Evolutionary conservation across 2,888 invertebrate species (phyloP).

Genomic region (Arctia plantaginis): DNA sequence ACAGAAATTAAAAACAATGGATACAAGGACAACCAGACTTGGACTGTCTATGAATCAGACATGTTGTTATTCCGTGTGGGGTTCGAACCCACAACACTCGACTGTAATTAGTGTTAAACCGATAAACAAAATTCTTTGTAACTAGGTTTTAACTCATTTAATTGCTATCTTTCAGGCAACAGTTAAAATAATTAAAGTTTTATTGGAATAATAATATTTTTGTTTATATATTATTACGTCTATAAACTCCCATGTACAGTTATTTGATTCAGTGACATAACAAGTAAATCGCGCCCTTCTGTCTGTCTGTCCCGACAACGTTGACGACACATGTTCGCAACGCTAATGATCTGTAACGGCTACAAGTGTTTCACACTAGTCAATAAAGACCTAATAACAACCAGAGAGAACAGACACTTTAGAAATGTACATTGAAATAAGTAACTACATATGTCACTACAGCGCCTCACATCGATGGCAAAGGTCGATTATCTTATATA

Average conservation of each 20-base stretch:
- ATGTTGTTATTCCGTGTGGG: neutral
- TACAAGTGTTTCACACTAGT: conserved; percentile 59
- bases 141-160: too few species aligned
- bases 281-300: conserved; percentile 60
- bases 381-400: conserved; percentile 11
- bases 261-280: conserved; percentile 38
- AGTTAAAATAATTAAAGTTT: too few species aligned
- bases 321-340: conserved; percentile 61
- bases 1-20: too few species aligned
- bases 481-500: too few species aligned
- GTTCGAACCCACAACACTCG: neutral
- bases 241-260: neutral
- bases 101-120: neutral
- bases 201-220: neutral
- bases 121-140: too few species aligned
- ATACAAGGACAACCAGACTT: too few species aligned
- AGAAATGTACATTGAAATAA: neutral
- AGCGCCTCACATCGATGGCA: too few species aligned
- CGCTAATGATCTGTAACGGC: conserved; percentile 60
- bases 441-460: too few species aligned
- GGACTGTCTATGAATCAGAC: too few species aligned
- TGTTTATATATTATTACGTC: neutral
- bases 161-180: too few species aligned
- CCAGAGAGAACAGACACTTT: conserved; percentile 27
- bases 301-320: conserved; percentile 56